phyloP scores from a whole-genome alignment of 2,113 vertebrate genomes.

The Archocentrus centrarchus region DNA sequence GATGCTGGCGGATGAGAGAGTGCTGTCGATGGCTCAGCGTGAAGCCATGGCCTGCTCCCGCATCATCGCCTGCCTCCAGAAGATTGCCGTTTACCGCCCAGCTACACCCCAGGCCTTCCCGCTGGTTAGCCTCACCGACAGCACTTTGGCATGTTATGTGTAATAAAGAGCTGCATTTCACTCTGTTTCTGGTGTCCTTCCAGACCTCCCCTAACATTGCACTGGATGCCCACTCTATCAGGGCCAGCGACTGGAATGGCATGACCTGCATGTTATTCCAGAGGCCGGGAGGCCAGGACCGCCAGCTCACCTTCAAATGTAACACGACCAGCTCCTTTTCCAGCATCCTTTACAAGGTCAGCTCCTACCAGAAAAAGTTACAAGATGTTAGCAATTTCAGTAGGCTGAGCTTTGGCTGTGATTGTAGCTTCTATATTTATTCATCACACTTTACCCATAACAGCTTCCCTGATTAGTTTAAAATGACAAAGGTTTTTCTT shows the following conservation, averaged over 20 bases:
- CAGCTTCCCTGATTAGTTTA: background rate
- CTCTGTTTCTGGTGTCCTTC: slow-evolving; percentile 20
- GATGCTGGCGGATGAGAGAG: slow-evolving; percentile 94
- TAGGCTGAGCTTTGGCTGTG: rapidly evolving
- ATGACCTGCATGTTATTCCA: slow-evolving; percentile 97
- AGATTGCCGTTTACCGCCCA: slow-evolving; percentile 86
- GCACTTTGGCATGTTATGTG: background rate
- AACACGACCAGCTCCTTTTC: slow-evolving; percentile 92
- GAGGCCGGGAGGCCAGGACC: slow-evolving; percentile 86
- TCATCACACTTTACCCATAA: background rate
- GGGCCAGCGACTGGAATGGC: slow-evolving; percentile 89
- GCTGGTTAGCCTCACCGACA: slow-evolving; percentile 78
- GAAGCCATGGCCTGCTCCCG: slow-evolving; percentile 92
- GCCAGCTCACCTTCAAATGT: slow-evolving; percentile 97
- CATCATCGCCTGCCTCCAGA: slow-evolving; percentile 91
- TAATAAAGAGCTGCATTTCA: background rate
- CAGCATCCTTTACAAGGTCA: slow-evolving; percentile 91
- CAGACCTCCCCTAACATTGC: slow-evolving; percentile 97
- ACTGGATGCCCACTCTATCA: slow-evolving; percentile 92
- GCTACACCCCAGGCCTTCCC: slow-evolving; percentile 91
- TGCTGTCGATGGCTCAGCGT: slow-evolving; percentile 93
- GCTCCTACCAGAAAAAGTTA: background rate
- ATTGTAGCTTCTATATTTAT: background rate
- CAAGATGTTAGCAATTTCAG: background rate
- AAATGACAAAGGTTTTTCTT: background rate